Evolutionary conservation across 2,888 invertebrate genomes (phyloP).

Genomic region (Metopia argyrocephala): DNA sequence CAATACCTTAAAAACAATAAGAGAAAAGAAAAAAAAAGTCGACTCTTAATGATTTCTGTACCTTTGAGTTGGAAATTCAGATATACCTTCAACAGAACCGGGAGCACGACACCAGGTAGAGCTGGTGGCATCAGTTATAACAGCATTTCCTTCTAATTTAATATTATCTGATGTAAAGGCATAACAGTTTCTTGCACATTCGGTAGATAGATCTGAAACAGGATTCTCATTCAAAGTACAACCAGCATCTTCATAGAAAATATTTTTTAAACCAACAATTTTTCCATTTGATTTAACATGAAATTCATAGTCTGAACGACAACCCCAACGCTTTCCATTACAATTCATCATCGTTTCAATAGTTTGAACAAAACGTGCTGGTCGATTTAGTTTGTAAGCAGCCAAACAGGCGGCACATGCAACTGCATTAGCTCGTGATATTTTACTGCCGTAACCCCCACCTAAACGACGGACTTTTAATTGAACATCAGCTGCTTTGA

Average conservation of each 20-base stretch:
- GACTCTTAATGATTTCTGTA: too few species aligned
- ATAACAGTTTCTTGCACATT: slow-evolving; percentile 81
- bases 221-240: slow-evolving; percentile 80
- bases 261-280: slow-evolving; percentile 82
- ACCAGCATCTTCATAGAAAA: slow-evolving; percentile 80
- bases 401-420: slow-evolving; percentile 85
- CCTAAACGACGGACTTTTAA: slow-evolving; percentile 86
- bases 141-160: slow-evolving; percentile 83
- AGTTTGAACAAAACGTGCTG: slow-evolving; percentile 84
- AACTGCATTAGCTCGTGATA: slow-evolving; percentile 81
- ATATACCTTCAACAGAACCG: slow-evolving; percentile 80
- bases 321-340: slow-evolving; percentile 83
- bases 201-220: slow-evolving; percentile 67
- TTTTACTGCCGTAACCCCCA: slow-evolving; percentile 88
- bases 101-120: slow-evolving; percentile 85
- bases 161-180: slow-evolving; percentile 81
- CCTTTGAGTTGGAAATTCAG: not conserved
- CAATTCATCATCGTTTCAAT: slow-evolving; percentile 85
- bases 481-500: slow-evolving; percentile 83
- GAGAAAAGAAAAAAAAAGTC: too few species aligned
- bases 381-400: slow-evolving; percentile 80
- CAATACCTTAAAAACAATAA: slow-evolving; percentile 74
- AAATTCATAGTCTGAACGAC: slow-evolving; percentile 82
- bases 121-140: slow-evolving; percentile 83
- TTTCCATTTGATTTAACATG: slow-evolving; percentile 82